Conservation (phyloP, 2,888 invertebrate species). For the Heliconius erato region DNA sequence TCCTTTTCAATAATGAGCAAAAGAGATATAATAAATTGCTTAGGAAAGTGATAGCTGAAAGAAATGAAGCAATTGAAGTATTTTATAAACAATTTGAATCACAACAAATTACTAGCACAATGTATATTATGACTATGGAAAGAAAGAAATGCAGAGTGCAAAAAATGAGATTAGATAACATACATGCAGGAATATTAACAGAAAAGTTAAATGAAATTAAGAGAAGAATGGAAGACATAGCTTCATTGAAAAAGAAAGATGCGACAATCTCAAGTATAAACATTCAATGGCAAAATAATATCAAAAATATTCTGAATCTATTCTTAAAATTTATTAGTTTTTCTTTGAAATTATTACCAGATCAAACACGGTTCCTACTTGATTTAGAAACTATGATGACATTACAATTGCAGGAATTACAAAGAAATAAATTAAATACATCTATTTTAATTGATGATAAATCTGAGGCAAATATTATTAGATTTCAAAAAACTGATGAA, state of each 20-base stretch:
- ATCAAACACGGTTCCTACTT: slow-evolving; percentile 76
- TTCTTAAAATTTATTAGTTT: slow-evolving; percentile 80
- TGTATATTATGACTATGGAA: slow-evolving; percentile 78
- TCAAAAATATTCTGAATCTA: slow-evolving; percentile 72
- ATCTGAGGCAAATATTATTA: slow-evolving; percentile 60
- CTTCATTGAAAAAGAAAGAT: slow-evolving; percentile 63
- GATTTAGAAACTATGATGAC: slow-evolving; percentile 78
- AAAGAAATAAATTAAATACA: slow-evolving; percentile 58
- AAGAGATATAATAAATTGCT: slow-evolving; percentile 63
- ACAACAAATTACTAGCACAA: slow-evolving; percentile 72
- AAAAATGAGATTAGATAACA: slow-evolving; percentile 70
- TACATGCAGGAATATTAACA: slow-evolving; percentile 65
- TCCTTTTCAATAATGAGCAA: slow-evolving; percentile 70
- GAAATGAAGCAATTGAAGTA: slow-evolving; percentile 73
- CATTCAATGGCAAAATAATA: slow-evolving; percentile 74
- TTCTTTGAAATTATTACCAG: slow-evolving; percentile 75
- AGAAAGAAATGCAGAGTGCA: slow-evolving; percentile 79
- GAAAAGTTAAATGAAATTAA: slow-evolving; percentile 69
- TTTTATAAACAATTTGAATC: slow-evolving; percentile 72
- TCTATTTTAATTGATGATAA: slow-evolving; percentile 67
- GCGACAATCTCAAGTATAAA: slow-evolving; percentile 66
- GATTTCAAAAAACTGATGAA: slow-evolving; percentile 60
- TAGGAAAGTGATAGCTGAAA: slow-evolving; percentile 64
- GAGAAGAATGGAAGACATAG: slow-evolving; percentile 63
- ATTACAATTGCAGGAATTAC: slow-evolving; percentile 77